A percentile compares a stretch with the other conserved stretches of the same genome.
These are phyloP conservation scores for Dioctria rufipes DNA, from an alignment of 2,888 invertebrate genomes.

Conservation along the genomic window DNA sequence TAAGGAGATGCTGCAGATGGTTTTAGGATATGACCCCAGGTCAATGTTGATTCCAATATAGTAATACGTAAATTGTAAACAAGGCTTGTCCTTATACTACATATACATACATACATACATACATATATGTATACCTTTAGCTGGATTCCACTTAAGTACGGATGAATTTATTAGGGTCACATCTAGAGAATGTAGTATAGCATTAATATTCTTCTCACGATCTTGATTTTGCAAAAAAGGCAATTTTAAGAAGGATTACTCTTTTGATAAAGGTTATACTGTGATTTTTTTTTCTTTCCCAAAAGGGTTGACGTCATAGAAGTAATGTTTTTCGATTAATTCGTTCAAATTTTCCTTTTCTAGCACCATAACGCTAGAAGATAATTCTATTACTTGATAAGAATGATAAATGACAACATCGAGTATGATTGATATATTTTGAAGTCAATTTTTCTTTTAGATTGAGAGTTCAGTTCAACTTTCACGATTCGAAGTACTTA, in stretches of 20 bases:
- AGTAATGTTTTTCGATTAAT: no score
- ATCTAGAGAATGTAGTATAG: background rate
- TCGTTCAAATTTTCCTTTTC: no score
- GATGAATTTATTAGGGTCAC: constrained; percentile 30
- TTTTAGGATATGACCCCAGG: constrained; percentile 1
- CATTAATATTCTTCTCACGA: constrained; percentile 25
- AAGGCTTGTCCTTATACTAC: no score
- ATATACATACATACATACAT: background rate
- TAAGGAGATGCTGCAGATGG: background rate
- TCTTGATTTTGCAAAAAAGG: background rate
- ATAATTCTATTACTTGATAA: no score
- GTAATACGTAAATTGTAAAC: background rate
- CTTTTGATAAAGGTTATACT: constrained; percentile 3
- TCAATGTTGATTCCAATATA: background rate
- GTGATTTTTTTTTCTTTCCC: background rate
- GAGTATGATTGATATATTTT: no score
- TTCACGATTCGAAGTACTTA: no score
- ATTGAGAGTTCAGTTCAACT: no score
- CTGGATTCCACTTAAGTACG: constrained; percentile 13
- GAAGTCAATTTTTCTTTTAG: no score
- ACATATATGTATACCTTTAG: background rate
- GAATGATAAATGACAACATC: no score
- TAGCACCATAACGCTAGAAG: no score
- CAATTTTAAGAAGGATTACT: background rate
- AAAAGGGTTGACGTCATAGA: no score